A percentile compares a stretch with the other conserved stretches of the same genome.
These are phyloP conservation scores for Haemorhous mexicanus DNA, from an alignment of 2,113 vertebrate species.

Conservation along the genomic window DNA sequence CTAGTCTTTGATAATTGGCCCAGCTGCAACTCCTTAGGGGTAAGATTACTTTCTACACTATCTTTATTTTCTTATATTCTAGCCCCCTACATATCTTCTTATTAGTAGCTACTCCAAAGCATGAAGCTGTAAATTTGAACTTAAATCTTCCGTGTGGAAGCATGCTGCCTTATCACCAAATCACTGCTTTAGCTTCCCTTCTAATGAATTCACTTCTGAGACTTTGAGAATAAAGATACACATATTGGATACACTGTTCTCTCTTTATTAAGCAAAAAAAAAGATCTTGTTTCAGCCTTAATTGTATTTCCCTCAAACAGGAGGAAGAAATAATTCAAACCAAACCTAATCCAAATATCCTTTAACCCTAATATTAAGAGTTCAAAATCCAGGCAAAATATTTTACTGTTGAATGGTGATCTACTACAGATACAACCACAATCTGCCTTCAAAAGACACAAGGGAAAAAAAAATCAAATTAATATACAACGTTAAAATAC, in stretches of 20 bases:
- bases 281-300: not conserved
- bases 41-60: too few species aligned
- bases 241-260: not conserved
- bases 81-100: not conserved
- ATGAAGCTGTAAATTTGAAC: not conserved
- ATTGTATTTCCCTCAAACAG: not conserved
- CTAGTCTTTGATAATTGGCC: too few species aligned
- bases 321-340: constrained; percentile 12
- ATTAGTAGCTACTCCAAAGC: not conserved
- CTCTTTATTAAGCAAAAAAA: constrained; percentile 5
- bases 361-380: not conserved
- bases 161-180: not conserved
- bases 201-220: constrained; percentile 15
- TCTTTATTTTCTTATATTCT: too few species aligned
- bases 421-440: not conserved
- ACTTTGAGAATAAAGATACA: constrained; percentile 1
- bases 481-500: not conserved
- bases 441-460: not conserved
- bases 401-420: not conserved
- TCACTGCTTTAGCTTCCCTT: not conserved
- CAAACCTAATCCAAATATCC: not conserved
- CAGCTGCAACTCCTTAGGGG: too few species aligned
- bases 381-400: not conserved
- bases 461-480: not conserved
- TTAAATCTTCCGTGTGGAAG: not conserved